phyloP scores from a whole-genome alignment of 2,113 vertebrate genomes.

The Hypanus sabinus region DNA sequence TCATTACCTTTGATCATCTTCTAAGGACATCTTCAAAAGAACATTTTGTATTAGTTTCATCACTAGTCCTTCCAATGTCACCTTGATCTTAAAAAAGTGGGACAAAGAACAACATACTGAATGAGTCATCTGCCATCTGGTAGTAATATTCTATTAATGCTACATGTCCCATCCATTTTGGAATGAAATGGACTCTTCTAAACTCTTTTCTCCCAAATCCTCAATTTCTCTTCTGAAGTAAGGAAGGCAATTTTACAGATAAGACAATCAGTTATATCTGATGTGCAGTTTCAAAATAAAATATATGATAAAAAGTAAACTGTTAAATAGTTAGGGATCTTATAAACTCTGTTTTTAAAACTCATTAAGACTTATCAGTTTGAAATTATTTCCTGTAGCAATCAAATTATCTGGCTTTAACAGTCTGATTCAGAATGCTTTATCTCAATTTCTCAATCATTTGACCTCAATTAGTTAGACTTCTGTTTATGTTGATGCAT shows the following conservation, averaged over 20 bases:
- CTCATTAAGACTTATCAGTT: background rate
- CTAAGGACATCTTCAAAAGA: background rate
- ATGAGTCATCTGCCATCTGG: background rate
- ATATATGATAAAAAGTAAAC: background rate
- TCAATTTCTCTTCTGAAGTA: background rate
- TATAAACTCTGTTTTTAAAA: background rate
- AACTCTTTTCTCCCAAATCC: background rate
- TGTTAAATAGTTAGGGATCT: background rate
- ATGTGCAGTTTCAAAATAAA: background rate
- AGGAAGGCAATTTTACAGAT: background rate
- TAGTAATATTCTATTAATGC: no score
- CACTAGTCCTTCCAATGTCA: background rate
- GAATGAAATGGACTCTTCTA: background rate
- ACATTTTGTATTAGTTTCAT: background rate
- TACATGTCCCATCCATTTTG: background rate
- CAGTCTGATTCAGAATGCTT: background rate
- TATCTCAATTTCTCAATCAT: constrained; percentile 2
- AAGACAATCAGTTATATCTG: background rate
- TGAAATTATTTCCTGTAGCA: background rate
- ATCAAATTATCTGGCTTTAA: background rate
- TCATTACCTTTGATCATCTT: background rate
- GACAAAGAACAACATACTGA: background rate
- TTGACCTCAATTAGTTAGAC: background rate
- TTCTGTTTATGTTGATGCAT: background rate
- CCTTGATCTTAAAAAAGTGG: background rate